Percentiles rank a stretch among this genome's conserved stretches.
These are phyloP conservation scores for Setophaga coronata DNA, from an alignment of 2,113 vertebrate genomes.

Conservation along the genomic window DNA sequence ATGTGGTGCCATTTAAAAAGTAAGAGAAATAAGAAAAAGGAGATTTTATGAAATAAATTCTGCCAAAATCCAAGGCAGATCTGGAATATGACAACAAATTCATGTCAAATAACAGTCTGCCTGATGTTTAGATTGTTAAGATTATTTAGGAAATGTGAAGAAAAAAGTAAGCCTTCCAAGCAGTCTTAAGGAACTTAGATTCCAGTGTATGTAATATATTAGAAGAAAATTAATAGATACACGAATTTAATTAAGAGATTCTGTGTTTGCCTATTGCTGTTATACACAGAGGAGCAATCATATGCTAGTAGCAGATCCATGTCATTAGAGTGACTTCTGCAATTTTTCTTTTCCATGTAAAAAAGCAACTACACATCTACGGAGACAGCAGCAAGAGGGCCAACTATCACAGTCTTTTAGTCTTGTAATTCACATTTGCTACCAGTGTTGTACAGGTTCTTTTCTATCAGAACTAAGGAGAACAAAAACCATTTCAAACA, in stretches of 20 bases:
- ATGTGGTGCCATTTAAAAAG: slow-evolving; percentile 33
- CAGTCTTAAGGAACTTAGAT: background rate
- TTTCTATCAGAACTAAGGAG: background rate
- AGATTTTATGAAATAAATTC: slow-evolving; percentile 15
- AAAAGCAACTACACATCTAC: background rate
- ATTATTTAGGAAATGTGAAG: background rate
- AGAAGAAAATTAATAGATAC: background rate
- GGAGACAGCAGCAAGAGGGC: background rate
- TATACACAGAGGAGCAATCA: background rate
- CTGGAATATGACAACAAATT: slow-evolving; percentile 28
- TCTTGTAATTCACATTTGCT: background rate
- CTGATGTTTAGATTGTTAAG: slow-evolving; percentile 11
- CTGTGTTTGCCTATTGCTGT: background rate
- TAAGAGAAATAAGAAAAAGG: background rate
- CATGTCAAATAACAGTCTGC: background rate
- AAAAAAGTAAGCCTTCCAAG: background rate
- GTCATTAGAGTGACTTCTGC: background rate
- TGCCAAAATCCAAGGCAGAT: background rate
- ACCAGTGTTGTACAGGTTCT: background rate
- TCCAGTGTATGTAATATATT: background rate
- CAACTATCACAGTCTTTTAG: background rate
- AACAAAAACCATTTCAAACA: background rate
- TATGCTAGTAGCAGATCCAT: background rate
- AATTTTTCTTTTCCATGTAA: background rate
- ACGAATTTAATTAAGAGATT: background rate